Conservation (phyloP, 1,140 invertebrate genomes). For the Antheraea pernyi region DNA sequence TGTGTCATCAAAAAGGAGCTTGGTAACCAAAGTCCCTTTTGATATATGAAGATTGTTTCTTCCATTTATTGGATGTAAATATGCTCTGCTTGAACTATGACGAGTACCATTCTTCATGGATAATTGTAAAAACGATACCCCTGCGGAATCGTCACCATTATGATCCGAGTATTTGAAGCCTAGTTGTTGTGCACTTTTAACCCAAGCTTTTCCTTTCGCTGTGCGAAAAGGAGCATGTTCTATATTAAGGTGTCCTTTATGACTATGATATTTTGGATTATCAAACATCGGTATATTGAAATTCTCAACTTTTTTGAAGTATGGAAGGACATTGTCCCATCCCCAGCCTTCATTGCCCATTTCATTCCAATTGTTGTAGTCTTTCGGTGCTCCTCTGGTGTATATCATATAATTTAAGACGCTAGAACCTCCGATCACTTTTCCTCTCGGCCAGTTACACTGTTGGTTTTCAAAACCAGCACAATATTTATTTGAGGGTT, state of each 20-base stretch:
- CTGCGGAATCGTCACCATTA: conserved; percentile 84
- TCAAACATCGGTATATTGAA: conserved; percentile 80
- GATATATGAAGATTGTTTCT: conserved; percentile 84
- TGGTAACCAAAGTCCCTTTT: conserved; percentile 83
- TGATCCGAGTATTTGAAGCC: conserved; percentile 86
- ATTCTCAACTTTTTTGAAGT: conserved; percentile 90
- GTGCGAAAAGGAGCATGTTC: conserved; percentile 80
- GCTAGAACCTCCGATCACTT: conserved; percentile 91
- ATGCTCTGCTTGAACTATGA: conserved; percentile 87
- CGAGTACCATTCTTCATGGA: conserved; percentile 85
- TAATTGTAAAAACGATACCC: conserved; percentile 83
- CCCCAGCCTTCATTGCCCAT: conserved; percentile 91
- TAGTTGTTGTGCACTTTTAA: conserved; percentile 83
- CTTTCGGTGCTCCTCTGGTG: conserved; percentile 86
- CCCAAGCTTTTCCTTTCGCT: conserved; percentile 82
- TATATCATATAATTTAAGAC: conserved; percentile 96
- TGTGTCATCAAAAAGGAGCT: conserved; percentile 85
- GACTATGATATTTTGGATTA: conserved; percentile 80
- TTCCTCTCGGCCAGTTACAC: conserved; percentile 87
- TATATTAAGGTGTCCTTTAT: conserved; percentile 82
- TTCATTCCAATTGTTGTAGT: conserved; percentile 89
- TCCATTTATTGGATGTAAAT: conserved; percentile 83
- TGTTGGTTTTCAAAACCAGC: conserved; percentile 80
- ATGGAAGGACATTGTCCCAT: conserved; percentile 89
- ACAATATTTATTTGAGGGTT: conserved; percentile 78